Conservation (phyloP, 2,888 invertebrate genomes). For the Entomobrya proxima region DNA sequence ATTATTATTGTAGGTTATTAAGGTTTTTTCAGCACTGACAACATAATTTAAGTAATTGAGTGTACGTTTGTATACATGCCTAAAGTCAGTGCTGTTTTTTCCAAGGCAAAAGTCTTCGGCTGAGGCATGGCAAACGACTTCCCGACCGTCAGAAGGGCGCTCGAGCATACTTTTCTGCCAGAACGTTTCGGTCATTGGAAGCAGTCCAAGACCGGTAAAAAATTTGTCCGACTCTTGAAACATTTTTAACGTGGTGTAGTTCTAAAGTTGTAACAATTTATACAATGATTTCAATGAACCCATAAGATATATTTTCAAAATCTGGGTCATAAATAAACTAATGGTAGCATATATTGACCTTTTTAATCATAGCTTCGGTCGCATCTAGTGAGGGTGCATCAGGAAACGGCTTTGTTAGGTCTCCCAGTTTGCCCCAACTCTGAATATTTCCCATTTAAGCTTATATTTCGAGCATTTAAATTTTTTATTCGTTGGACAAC, state of each 20-base stretch:
- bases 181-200: conserved; percentile 88
- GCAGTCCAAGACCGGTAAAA: conserved; percentile 87
- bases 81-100: conserved; percentile 69
- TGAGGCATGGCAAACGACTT: conserved; percentile 77
- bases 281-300: not conserved
- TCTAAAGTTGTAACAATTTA: conserved; percentile 25
- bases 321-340: not conserved
- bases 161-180: conserved; percentile 90
- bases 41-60: no score
- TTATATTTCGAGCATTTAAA: not conserved
- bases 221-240: conserved; percentile 84
- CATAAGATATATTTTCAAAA: not conserved
- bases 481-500: not conserved
- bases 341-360: conserved; percentile 73
- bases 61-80: conserved; percentile 61
- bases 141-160: conserved; percentile 84
- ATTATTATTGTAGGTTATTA: not conserved
- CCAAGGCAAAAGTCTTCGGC: conserved; percentile 74
- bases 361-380: conserved; percentile 85
- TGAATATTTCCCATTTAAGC: not conserved
- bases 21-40: not conserved
- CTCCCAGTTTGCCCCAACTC: conserved; percentile 85
- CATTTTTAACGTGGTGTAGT: conserved; percentile 71
- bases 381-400: conserved; percentile 85
- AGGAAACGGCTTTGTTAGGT: conserved; percentile 86